Evolutionary conservation across 1,140 invertebrate genomes (phyloP), one percentile per base, ranked within the genome.

Genomic region (Pachyrhynchus sulphureomaculatus): DNA sequence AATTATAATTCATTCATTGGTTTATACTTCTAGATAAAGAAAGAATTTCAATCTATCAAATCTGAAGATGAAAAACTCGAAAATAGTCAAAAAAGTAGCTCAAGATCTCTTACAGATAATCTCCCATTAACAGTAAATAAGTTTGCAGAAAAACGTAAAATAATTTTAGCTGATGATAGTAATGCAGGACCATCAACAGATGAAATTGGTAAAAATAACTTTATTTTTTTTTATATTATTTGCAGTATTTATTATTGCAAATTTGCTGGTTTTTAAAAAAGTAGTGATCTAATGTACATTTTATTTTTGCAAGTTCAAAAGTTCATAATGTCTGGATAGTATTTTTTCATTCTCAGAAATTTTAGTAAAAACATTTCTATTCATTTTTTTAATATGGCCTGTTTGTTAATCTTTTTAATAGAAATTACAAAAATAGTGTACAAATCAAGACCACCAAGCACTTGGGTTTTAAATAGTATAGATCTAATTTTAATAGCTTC

Each of bases 71-170:
- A 64, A 66, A 20, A 71, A 70, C 24, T 13, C 34, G 33, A 5
- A 18, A 21, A 10, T 41, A 44, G 62, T 24, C 62, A 67, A 52
- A 26, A 55, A 32, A 48, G 58, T 26, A n/a, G 20, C 2, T 20
- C 34, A n/a, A 69, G 68, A 62, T 75, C 74, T 29, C 41, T 75
- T 21, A 75, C 74, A 13, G 75, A 76, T 69, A 68, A 75, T 60
- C 55, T 75, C 48, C 73, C 75, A 17, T 48, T 75, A 32, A 68
- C 58, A 52, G 63, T 65, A 12, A 72, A 66, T 42, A 66, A 52
- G 55, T 52, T 76, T n/a, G 62, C 69, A 23, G 70, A 73, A 53
- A 68, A 62, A 39, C 63, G 70, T 48, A 75, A 73, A 66, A 72
- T 75, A 57, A 58, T 71, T 49, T 72, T 75, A 67, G 75, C 53